phyloP scores from a whole-genome alignment of 2,797 vertebrate species.

The Phylloscopus collybita region DNA sequence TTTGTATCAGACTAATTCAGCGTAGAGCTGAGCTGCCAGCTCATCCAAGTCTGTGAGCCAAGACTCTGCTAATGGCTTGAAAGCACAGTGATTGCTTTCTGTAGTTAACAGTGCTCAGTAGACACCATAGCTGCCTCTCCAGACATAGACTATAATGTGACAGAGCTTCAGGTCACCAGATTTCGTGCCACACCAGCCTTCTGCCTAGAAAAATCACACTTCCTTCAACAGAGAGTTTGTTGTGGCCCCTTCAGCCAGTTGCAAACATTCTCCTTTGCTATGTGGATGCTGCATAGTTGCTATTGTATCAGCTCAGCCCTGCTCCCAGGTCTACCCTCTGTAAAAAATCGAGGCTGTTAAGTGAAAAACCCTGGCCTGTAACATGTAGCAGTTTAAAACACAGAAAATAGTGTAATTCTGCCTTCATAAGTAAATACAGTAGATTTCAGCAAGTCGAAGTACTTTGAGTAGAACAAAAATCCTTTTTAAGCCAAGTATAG shows the following conservation, averaged over 20 bases:
- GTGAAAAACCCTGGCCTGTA: not conserved
- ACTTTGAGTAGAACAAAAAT: not conserved
- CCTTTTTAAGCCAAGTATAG: not conserved
- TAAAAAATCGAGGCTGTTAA: not conserved
- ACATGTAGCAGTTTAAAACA: not conserved
- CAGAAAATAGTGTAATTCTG: not conserved
- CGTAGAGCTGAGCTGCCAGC: not conserved
- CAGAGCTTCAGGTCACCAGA: not conserved
- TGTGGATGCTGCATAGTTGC: not conserved
- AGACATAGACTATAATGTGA: not conserved
- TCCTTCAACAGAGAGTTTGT: not conserved
- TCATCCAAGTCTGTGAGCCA: not conserved
- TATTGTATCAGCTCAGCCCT: not conserved
- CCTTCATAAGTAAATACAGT: not conserved
- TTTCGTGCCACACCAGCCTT: not conserved
- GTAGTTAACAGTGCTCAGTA: not conserved
- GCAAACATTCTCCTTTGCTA: accelerated
- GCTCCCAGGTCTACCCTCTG: not conserved
- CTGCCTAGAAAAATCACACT: not conserved
- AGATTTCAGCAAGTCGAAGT: not conserved
- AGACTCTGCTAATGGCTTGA: not conserved
- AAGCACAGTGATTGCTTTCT: not conserved
- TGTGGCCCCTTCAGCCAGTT: not conserved
- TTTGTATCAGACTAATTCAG: not conserved
- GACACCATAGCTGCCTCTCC: not conserved